Percentiles rank a stretch among this genome's conserved stretches.
Evolutionary conservation across 2,113 vertebrate genomes (phyloP).

Genomic region (Anhinga anhinga): DNA sequence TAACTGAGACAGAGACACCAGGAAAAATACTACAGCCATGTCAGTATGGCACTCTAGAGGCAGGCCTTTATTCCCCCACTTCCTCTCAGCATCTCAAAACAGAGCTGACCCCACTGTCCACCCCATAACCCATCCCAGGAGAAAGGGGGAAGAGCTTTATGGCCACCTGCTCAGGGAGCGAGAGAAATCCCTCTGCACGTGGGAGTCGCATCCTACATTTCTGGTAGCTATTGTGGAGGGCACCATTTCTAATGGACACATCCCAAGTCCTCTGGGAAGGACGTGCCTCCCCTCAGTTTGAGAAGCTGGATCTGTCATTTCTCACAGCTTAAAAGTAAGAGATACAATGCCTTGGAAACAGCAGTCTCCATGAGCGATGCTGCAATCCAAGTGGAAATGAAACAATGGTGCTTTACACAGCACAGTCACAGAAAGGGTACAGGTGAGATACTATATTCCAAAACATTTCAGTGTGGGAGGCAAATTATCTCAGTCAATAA

Average conservation of each 20-base stretch:
- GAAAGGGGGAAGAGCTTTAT: background rate
- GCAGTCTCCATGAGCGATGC: background rate
- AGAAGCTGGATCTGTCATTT: background rate
- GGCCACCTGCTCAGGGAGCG: background rate
- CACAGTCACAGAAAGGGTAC: background rate
- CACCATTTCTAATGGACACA: background rate
- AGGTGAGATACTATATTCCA: background rate
- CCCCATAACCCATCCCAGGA: background rate
- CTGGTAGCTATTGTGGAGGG: background rate
- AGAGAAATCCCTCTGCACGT: background rate
- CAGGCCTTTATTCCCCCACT: background rate
- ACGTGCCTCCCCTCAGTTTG: background rate
- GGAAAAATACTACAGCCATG: background rate
- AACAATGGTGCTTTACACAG: background rate
- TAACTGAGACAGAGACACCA: background rate
- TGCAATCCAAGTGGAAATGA: background rate
- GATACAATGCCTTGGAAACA: background rate
- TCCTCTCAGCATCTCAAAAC: background rate
- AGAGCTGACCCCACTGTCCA: background rate
- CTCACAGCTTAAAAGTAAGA: background rate
- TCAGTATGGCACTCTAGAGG: background rate
- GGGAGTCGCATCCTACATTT: background rate
- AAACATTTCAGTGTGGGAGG: slow-evolving; percentile 6
- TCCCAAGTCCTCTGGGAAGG: background rate
- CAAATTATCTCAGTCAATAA: slow-evolving; percentile 22